Conservation (phyloP, 2,888 invertebrate species). For the Pollenia griseotomentosa region DNA sequence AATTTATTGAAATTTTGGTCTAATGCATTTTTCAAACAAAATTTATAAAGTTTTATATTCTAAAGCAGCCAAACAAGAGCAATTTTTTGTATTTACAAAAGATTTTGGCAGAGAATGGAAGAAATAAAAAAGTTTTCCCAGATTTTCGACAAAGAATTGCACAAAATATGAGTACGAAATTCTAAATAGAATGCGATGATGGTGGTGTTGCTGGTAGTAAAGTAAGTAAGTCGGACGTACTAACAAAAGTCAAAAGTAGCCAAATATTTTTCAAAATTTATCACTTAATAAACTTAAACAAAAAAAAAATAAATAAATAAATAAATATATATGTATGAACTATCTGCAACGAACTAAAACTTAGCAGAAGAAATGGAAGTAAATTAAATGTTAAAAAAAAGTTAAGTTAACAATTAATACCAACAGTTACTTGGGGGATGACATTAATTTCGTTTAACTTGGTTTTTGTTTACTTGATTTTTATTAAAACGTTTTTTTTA, state of each 20-base stretch:
- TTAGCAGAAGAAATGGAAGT: neutral
- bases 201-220: neutral
- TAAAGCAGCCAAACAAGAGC: neutral
- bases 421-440: conserved; percentile 72
- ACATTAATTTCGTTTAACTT: conserved; percentile 43
- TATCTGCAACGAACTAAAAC: neutral
- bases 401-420: conserved; percentile 49
- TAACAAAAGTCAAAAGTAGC: neutral
- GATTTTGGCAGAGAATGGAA: neutral
- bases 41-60: conserved; percentile 14
- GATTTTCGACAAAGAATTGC: neutral
- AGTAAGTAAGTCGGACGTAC: neutral
- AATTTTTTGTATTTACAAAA: neutral
- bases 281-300: neutral
- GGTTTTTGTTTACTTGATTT: conserved; percentile 45
- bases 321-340: neutral
- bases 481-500: conserved; percentile 15
- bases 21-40: conserved; percentile 4
- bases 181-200: neutral
- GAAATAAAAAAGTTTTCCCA: neutral
- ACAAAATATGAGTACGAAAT: neutral
- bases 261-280: neutral
- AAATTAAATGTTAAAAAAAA: conserved; percentile 20
- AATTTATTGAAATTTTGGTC: neutral
- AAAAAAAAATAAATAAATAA: neutral